Conservation (phyloP, 1,140 invertebrate genomes). For the Drosophila pruinosa region DNA sequence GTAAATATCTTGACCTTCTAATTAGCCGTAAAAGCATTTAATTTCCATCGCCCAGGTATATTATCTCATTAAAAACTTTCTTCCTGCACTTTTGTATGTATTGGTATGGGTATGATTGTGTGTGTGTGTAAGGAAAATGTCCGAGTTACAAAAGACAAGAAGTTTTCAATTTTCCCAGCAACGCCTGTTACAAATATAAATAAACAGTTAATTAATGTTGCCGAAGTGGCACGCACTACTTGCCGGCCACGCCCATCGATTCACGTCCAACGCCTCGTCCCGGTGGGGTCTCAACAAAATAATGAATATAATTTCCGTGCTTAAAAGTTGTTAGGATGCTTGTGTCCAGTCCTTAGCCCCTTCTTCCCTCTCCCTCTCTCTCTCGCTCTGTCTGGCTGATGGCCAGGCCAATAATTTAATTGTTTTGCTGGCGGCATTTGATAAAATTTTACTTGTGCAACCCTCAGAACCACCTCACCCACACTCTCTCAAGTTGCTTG, state of each 20-base stretch:
- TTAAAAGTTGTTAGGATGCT: constrained; percentile 49
- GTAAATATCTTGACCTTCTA: constrained; percentile 62
- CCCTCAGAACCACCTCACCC: background rate
- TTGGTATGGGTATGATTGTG: background rate
- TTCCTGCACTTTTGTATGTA: constrained; percentile 24
- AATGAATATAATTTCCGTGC: constrained; percentile 67
- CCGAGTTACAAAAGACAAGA: constrained; percentile 24
- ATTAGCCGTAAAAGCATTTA: constrained; percentile 56
- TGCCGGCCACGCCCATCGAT: constrained; percentile 11
- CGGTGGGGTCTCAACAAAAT: constrained; percentile 31
- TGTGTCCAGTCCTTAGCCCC: constrained; percentile 15
- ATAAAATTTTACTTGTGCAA: constrained; percentile 34
- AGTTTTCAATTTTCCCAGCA: constrained; percentile 55
- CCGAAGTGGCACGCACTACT: constrained; percentile 21
- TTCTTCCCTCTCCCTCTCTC: background rate
- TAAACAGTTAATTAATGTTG: constrained; percentile 71
- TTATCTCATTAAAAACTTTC: constrained; percentile 73
- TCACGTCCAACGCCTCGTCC: background rate
- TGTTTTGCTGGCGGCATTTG: constrained; percentile 68
- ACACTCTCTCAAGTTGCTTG: background rate
- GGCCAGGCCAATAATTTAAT: constrained; percentile 64
- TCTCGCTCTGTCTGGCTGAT: background rate
- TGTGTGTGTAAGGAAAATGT: constrained; percentile 2
- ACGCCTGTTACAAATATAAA: constrained; percentile 48
- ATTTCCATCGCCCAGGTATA: constrained; percentile 51